These are phyloP conservation scores for Drosophila flavopinicola DNA, from an alignment of 2,888 invertebrate genomes.

Conservation along the genomic window DNA sequence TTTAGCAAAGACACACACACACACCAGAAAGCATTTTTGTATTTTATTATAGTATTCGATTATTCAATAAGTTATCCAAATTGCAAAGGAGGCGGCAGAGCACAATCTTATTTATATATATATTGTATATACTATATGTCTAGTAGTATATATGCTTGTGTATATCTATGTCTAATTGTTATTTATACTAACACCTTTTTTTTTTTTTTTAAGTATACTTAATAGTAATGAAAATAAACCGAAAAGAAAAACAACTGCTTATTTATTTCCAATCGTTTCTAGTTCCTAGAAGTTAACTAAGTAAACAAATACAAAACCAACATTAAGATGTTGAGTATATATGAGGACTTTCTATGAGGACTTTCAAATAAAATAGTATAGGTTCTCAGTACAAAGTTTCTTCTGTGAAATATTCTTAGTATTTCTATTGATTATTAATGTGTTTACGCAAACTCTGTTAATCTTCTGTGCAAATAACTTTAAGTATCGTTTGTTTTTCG, in stretches of 20 bases:
- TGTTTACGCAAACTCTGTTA: too few species aligned
- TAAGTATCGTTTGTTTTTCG: too few species aligned
- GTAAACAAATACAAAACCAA: too few species aligned
- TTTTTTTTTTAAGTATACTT: slow-evolving; percentile 11
- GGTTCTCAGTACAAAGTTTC: too few species aligned
- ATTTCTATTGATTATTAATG: too few species aligned
- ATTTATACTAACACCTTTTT: slow-evolving; percentile 20
- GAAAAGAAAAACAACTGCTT: background rate
- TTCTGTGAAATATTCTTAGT: too few species aligned
- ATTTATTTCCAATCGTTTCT: background rate
- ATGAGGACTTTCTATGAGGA: too few species aligned
- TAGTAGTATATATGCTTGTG: slow-evolving; percentile 5
- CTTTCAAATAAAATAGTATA: too few species aligned
- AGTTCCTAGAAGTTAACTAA: too few species aligned
- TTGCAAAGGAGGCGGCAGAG: slow-evolving; percentile 20
- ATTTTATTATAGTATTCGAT: slow-evolving; percentile 66
- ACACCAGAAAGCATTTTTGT: slow-evolving; percentile 41
- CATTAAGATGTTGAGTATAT: too few species aligned
- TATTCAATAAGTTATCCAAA: slow-evolving; percentile 34
- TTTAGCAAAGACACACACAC: slow-evolving; percentile 23
- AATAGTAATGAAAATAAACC: slow-evolving; percentile 16
- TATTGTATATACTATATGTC: slow-evolving; percentile 20
- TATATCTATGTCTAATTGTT: slow-evolving; percentile 29
- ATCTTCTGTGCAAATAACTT: too few species aligned
- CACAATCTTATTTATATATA: slow-evolving; percentile 32